Conservation (phyloP, 1,140 invertebrate species). For the Coelopa frigida region DNA sequence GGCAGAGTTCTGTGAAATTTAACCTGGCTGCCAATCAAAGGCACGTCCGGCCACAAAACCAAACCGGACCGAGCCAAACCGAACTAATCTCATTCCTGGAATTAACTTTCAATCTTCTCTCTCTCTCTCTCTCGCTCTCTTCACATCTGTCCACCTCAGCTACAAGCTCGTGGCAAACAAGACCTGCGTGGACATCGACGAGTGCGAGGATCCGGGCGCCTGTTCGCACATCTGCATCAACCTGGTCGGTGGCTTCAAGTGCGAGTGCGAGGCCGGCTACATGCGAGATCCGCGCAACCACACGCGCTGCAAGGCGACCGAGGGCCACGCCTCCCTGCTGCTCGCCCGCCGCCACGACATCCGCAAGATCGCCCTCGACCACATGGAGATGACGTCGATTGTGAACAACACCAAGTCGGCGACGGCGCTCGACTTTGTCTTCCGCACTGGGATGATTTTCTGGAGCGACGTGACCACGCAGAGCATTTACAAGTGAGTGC, state of each 20-base stretch:
- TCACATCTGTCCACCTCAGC: constrained; percentile 8
- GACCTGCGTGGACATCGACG: constrained; percentile 85
- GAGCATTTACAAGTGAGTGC: constrained; percentile 75
- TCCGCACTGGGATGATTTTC: constrained; percentile 84
- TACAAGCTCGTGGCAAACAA: constrained; percentile 65
- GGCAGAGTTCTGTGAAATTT: too few relatives aligned
- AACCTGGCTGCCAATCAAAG: too few relatives aligned
- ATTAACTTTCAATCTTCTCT: too few relatives aligned
- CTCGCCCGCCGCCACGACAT: constrained; percentile 82
- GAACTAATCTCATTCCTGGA: too few relatives aligned
- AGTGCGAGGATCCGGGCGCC: constrained; percentile 77
- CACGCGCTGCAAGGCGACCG: constrained; percentile 78
- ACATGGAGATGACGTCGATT: constrained; percentile 82
- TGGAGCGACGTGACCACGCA: constrained; percentile 90
- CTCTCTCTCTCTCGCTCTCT: too few relatives aligned
- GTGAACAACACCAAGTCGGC: constrained; percentile 81
- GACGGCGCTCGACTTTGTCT: constrained; percentile 83
- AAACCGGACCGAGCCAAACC: too few relatives aligned
- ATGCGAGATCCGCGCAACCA: constrained; percentile 72
- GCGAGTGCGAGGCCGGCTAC: constrained; percentile 83
- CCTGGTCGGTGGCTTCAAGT: constrained; percentile 86
- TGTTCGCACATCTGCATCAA: constrained; percentile 93
- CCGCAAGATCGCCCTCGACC: constrained; percentile 80
- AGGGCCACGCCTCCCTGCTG: constrained; percentile 76
- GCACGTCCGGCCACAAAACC: too few relatives aligned